phyloP scores from a whole-genome alignment of 2,797 vertebrate species.

The Chaenodraco wilsoni region DNA sequence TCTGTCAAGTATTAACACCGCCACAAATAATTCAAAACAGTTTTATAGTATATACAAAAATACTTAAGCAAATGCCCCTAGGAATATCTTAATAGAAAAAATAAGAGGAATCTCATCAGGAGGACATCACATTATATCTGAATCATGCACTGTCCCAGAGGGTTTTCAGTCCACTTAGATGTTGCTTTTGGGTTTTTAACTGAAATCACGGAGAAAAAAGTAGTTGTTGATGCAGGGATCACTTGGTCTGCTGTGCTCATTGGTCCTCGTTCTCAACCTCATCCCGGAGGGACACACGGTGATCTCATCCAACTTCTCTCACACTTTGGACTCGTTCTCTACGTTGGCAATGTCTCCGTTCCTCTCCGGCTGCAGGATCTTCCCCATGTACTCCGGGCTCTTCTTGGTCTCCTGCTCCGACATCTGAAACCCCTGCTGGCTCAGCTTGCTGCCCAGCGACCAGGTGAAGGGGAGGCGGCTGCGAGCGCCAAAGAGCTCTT shows the following conservation, averaged over 20 bases:
- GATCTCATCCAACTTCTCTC: conserved; percentile 23
- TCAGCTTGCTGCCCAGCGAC: conserved; percentile 94
- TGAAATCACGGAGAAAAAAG: conserved; percentile 57
- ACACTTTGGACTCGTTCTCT: conserved; percentile 95
- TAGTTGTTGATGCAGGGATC: conserved; percentile 58
- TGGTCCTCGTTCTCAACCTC: conserved; percentile 48
- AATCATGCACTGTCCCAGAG: conserved; percentile 80
- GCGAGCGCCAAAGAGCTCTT: conserved; percentile 83
- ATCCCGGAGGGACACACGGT: conserved; percentile 15
- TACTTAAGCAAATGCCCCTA: conserved; percentile 86
- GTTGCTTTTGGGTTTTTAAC: conserved; percentile 50
- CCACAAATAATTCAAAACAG: conserved; percentile 76
- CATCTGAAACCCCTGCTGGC: conserved; percentile 91
- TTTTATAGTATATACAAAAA: conserved; percentile 85
- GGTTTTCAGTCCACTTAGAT: conserved; percentile 59
- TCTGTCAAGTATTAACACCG: conserved; percentile 80
- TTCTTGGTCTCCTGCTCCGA: conserved; percentile 81
- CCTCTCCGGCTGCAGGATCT: conserved; percentile 87
- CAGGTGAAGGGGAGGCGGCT: conserved; percentile 92
- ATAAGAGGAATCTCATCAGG: conserved; percentile 76
- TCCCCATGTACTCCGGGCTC: conserved; percentile 79
- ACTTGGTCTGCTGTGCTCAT: conserved; percentile 67
- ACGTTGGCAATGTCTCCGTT: conserved; percentile 94
- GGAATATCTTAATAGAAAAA: conserved; percentile 80
- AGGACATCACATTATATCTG: conserved; percentile 72